Evolutionary conservation across 2,113 vertebrate species (phyloP).

Genomic region (Coturnix japonica): DNA sequence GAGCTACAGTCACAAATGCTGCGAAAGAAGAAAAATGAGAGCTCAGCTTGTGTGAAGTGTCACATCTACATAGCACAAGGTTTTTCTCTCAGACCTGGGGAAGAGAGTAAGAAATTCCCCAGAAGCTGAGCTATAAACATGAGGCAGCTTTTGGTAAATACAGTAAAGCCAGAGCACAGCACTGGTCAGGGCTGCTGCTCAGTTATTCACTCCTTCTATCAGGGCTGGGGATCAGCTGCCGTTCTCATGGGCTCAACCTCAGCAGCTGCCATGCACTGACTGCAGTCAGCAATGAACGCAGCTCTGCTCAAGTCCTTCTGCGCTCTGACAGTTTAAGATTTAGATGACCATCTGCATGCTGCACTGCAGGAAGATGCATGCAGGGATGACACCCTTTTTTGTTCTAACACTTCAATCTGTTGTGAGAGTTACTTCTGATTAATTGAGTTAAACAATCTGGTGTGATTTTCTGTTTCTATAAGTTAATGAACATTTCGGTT

Average conservation of each 20-base stretch:
- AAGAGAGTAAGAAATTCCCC: neutral
- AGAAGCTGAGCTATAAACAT: neutral
- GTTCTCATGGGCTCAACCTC: neutral
- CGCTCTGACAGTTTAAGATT: neutral
- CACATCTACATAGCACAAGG: neutral
- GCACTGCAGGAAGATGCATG: neutral
- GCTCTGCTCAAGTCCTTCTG: neutral
- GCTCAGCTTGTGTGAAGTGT: neutral
- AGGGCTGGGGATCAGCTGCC: neutral
- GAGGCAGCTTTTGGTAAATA: neutral
- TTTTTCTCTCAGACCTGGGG: neutral
- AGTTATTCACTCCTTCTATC: neutral
- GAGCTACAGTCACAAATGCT: neutral
- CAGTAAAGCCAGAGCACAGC: neutral
- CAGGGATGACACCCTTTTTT: conserved; percentile 26
- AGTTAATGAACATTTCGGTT: neutral
- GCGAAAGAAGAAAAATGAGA: neutral
- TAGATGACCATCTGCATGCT: conserved; percentile 14
- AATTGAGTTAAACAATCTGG: conserved; percentile 59
- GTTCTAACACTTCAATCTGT: conserved; percentile 47
- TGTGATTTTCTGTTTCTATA: conserved; percentile 8
- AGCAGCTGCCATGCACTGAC: neutral
- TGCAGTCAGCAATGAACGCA: rapidly evolving
- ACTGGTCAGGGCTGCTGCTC: neutral
- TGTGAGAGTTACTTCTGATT: conserved; percentile 34